Percentiles rank a stretch among this genome's conserved stretches.
These are phyloP conservation scores for Etia nguti DNA, from an alignment of 2,113 vertebrate genomes.

Conservation along the genomic window DNA sequence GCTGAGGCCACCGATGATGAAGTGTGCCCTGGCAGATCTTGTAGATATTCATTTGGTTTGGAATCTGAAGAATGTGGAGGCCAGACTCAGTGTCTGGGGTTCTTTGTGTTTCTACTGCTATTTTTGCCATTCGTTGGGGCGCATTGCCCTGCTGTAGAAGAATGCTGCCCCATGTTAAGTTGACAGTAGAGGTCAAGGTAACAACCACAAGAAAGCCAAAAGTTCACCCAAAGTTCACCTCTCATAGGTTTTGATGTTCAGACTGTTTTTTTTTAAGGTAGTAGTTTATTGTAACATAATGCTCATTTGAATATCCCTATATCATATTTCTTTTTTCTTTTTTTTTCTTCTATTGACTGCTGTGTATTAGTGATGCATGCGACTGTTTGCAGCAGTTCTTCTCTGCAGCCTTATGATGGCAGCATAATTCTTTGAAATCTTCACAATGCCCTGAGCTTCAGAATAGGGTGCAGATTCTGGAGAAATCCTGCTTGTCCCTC, in stretches of 20 bases:
- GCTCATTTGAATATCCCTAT: not conserved
- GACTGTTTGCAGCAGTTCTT: not conserved
- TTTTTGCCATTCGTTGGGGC: not conserved
- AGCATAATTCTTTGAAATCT: slow-evolving; percentile 22
- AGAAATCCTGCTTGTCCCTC: not conserved
- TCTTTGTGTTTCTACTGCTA: not conserved
- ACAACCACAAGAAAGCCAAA: not conserved
- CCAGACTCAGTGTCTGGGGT: not conserved
- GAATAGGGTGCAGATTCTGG: not conserved
- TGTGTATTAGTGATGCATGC: not conserved
- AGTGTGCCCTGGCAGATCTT: not conserved
- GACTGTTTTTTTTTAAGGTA: not conserved
- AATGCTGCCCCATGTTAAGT: not conserved
- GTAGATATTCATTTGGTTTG: not conserved
- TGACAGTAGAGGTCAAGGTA: not conserved
- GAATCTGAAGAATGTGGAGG: not conserved
- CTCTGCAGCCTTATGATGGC: slow-evolving; percentile 30
- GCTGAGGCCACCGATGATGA: not conserved
- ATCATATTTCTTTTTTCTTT: not conserved
- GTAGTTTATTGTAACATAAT: not conserved
- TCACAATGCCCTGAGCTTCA: not conserved
- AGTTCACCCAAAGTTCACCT: not conserved
- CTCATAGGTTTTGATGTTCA: not conserved
- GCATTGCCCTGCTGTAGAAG: not conserved
- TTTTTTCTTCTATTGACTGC: not conserved